phyloP scores from a whole-genome alignment of 2,888 invertebrate genomes.

The Serripes groenlandicus region DNA sequence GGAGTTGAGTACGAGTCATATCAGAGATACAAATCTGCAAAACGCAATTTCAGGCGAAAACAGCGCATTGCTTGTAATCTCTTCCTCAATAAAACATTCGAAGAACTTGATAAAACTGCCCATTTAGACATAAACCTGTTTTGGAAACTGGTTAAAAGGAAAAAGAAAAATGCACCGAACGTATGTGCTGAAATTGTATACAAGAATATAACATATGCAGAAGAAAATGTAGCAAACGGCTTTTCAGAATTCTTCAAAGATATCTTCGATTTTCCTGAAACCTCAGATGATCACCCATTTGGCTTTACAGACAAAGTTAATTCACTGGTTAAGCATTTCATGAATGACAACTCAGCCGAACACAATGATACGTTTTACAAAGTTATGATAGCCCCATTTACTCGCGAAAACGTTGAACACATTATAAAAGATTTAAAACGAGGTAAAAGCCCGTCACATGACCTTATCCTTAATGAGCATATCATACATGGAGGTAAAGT shows the following conservation, averaged over 20 bases:
- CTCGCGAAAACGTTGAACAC: background rate
- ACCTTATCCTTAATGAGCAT: too few species aligned
- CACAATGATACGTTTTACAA: too few species aligned
- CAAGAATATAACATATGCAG: background rate
- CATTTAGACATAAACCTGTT: slow-evolving; percentile 2
- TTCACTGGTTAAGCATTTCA: background rate
- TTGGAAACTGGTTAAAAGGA: slow-evolving; percentile 15
- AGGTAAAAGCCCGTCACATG: too few species aligned
- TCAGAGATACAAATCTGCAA: slow-evolving; percentile 20
- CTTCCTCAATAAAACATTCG: background rate
- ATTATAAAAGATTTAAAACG: background rate
- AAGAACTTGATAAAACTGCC: slow-evolving; percentile 5
- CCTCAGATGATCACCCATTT: background rate
- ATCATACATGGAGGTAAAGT: too few species aligned
- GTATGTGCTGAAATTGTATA: background rate
- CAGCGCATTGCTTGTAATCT: background rate
- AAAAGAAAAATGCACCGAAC: background rate
- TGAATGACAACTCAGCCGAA: background rate
- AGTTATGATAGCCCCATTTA: too few species aligned
- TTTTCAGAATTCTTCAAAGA: background rate
- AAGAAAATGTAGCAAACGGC: background rate
- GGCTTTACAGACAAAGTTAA: background rate
- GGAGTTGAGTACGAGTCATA: background rate
- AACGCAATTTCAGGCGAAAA: slow-evolving; percentile 6
- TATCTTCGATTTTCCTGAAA: background rate